A percentile compares a stretch with the other conserved stretches of the same genome.
phyloP scores from a whole-genome alignment of 2,113 vertebrate species.

The Microtus montanus region DNA sequence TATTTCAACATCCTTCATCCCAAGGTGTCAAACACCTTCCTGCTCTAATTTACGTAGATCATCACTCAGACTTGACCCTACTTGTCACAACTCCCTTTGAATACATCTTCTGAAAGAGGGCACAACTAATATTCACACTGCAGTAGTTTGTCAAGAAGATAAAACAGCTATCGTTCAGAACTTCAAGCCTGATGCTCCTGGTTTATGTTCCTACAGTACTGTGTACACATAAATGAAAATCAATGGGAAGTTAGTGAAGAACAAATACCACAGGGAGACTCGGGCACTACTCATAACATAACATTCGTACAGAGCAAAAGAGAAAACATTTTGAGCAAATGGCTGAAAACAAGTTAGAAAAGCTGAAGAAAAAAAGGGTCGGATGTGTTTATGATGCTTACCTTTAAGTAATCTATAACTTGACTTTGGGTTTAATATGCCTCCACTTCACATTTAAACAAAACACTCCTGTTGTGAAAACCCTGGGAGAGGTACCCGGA shows the following conservation, averaged over 20 bases:
- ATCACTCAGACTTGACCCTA: conserved; percentile 44
- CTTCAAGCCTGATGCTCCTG: conserved; percentile 67
- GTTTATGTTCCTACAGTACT: conserved; percentile 64
- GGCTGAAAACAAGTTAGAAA: conserved; percentile 74
- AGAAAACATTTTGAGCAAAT: conserved; percentile 76
- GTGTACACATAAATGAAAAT: conserved; percentile 80
- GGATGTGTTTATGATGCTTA: conserved; percentile 72
- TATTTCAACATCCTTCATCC: conserved; percentile 33
- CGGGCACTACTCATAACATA: conserved; percentile 51
- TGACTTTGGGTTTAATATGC: conserved; percentile 69
- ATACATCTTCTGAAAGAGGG: conserved; percentile 49
- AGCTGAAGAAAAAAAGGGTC: conserved; percentile 70
- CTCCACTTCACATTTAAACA: conserved; percentile 64
- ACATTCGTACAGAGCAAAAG: conserved; percentile 53
- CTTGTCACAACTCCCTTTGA: conserved; percentile 55
- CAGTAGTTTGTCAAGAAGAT: conserved; percentile 50
- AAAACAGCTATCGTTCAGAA: conserved; percentile 49
- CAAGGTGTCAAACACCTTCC: conserved; percentile 53
- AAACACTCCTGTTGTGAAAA: conserved; percentile 59
- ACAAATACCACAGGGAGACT: conserved; percentile 68
- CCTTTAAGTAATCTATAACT: conserved; percentile 72
- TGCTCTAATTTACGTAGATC: conserved; percentile 22
- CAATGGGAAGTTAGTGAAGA: conserved; percentile 80
- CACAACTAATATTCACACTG: conserved; percentile 70
- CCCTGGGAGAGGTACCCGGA: conserved; percentile 65